phyloP scores from a whole-genome alignment of 2,113 vertebrate species.

The Xenopus tropicalis region DNA sequence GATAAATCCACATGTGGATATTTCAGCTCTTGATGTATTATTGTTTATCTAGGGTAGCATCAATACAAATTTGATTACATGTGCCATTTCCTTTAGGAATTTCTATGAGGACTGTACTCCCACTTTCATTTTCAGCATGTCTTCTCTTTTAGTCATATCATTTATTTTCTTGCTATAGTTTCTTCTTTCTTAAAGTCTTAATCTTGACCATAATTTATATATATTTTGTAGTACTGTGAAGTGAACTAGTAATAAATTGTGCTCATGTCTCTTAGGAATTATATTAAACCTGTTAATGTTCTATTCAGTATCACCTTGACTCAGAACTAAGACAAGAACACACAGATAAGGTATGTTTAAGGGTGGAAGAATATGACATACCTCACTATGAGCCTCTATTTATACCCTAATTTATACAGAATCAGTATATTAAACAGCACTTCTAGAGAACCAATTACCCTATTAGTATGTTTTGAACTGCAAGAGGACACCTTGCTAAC shows the following conservation, averaged over 20 bases:
- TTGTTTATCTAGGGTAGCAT: conserved; percentile 35
- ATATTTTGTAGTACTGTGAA: background rate
- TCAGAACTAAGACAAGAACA: background rate
- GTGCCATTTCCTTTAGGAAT: conserved; percentile 18
- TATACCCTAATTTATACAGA: no score
- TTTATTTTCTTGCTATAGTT: background rate
- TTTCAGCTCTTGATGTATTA: conserved; percentile 29
- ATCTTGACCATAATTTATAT: background rate
- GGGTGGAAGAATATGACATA: no score
- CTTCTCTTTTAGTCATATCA: background rate
- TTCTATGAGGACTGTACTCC: background rate
- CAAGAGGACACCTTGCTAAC: no score
- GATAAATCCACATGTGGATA: conserved; percentile 39
- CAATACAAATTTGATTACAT: conserved; percentile 37
- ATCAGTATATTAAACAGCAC: no score
- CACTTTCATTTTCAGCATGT: conserved; percentile 16
- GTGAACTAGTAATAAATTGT: background rate
- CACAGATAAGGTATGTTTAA: no score
- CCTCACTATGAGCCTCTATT: no score
- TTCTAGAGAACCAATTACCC: no score
- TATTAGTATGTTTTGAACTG: no score
- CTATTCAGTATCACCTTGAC: background rate
- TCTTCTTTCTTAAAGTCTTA: background rate
- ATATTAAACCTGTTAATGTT: background rate
- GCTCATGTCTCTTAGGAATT: background rate